Conservation (phyloP, 2,113 vertebrate genomes). For the Sturnus vulgaris region DNA sequence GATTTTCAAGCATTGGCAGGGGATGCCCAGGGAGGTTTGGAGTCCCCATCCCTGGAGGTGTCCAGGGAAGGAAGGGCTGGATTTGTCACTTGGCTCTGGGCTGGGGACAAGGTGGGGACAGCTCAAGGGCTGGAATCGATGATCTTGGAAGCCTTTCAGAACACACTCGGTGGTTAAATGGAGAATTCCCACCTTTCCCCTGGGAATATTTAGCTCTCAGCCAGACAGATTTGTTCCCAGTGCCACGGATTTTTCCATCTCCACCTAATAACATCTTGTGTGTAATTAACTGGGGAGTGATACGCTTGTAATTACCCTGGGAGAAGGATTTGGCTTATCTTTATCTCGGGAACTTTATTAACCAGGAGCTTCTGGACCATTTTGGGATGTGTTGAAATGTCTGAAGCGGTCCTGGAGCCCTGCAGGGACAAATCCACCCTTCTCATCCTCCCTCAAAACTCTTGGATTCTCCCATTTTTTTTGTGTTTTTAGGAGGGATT, state of each 20-base stretch:
- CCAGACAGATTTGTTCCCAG: slow-evolving; percentile 47
- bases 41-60: neutral
- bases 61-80: neutral
- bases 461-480: neutral
- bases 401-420: fast-evolving
- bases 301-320: slow-evolving; percentile 69
- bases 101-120: neutral
- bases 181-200: slow-evolving; percentile 33
- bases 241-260: neutral
- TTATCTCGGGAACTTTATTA: slow-evolving; percentile 43
- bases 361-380: neutral
- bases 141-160: neutral
- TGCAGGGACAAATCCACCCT: neutral
- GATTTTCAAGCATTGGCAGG: fast-evolving
- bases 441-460: neutral
- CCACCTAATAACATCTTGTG: slow-evolving; percentile 42
- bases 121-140: fast-evolving
- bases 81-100: neutral
- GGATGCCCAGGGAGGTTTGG: neutral
- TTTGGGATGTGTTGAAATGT: neutral
- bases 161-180: neutral
- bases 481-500: fast-evolving
- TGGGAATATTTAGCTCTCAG: slow-evolving; percentile 51
- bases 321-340: slow-evolving; percentile 37
- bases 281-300: slow-evolving; percentile 70